A percentile compares a stretch with the other conserved stretches of the same genome.
Evolutionary conservation across 2,113 vertebrate species (phyloP).

Genomic region (Xiphorhynchus elegans): DNA sequence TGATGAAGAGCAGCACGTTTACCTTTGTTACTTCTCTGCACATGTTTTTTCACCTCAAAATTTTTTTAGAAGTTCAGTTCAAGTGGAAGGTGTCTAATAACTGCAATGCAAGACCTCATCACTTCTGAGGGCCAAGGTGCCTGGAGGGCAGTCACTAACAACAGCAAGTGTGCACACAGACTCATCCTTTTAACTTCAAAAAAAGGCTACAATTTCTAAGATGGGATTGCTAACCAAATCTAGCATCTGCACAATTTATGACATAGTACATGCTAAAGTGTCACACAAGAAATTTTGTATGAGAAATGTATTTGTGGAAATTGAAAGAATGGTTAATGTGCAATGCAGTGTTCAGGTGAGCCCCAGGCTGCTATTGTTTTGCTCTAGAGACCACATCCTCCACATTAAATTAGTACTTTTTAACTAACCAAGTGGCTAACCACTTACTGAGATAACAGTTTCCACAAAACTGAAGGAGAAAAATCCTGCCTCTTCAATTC

Average conservation of each 20-base stretch:
- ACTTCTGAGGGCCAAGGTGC: not conserved
- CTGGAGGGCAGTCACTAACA: not conserved
- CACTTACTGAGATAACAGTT: not conserved
- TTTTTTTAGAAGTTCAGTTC: not conserved
- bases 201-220: not conserved
- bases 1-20: accelerated
- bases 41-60: accelerated
- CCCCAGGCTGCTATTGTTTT: not conserved
- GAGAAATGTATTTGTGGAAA: not conserved
- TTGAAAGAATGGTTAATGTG: not conserved
- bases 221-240: not conserved
- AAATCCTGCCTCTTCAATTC: not conserved
- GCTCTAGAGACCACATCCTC: not conserved
- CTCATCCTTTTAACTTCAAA: not conserved
- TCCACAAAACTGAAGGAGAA: not conserved
- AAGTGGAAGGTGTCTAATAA: not conserved
- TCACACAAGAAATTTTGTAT: not conserved
- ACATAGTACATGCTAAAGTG: not conserved
- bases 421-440: slow-evolving; percentile 9
- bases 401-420: not conserved
- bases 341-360: not conserved
- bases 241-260: not conserved
- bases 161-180: not conserved
- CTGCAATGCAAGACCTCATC: not conserved
- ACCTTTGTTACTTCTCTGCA: not conserved